Evolutionary conservation across 1,140 invertebrate genomes (phyloP).

Genomic region (Sipha flava): DNA sequence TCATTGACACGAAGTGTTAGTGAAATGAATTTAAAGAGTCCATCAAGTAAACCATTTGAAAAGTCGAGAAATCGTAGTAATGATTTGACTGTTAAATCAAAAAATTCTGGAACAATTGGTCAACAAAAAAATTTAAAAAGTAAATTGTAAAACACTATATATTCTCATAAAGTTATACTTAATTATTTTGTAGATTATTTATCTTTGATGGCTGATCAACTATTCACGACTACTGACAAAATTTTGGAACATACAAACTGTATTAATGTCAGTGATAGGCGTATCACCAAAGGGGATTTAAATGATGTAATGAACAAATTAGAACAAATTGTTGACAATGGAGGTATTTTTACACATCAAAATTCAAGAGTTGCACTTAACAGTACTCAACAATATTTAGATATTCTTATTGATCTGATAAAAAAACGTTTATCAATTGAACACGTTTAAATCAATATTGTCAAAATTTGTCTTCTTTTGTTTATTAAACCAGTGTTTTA

Average conservation of each 20-base stretch:
- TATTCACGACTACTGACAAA: background rate
- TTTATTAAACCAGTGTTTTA: too few relatives aligned
- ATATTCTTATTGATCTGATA: background rate
- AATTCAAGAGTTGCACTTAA: background rate
- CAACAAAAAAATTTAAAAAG: constrained; percentile 15
- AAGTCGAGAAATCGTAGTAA: background rate
- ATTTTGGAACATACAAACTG: constrained; percentile 10
- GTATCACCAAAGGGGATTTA: background rate
- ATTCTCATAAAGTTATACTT: background rate
- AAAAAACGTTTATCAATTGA: constrained; percentile 5
- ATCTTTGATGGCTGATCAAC: constrained; percentile 6
- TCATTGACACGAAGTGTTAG: background rate
- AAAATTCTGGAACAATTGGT: background rate
- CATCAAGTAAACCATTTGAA: constrained; percentile 6
- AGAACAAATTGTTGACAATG: background rate
- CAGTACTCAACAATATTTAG: constrained; percentile 12
- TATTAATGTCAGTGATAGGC: background rate
- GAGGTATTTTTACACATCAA: background rate
- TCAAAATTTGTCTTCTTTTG: background rate
- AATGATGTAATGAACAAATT: background rate
- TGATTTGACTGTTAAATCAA: background rate
- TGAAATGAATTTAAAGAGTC: constrained; percentile 20
- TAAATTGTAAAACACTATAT: background rate
- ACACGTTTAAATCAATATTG: background rate
- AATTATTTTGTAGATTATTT: background rate